Percentiles rank a stretch among this genome's conserved stretches.
Conservation (phyloP, 2,797 vertebrate species). For the Natrix natrix region DNA sequence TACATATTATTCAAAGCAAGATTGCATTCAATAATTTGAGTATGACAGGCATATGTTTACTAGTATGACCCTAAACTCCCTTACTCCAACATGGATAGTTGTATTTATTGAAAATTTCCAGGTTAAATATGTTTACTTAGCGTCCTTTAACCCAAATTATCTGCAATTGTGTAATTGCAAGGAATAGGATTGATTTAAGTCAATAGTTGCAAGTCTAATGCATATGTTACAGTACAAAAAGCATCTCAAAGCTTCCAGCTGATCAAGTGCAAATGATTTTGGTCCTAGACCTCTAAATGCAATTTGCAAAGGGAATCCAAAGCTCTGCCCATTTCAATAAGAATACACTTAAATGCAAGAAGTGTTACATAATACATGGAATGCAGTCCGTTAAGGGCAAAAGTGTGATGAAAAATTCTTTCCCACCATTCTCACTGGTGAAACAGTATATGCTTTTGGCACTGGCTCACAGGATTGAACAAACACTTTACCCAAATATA, state of each 20-base stretch:
- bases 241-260: slow-evolving; percentile 20
- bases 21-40: background rate
- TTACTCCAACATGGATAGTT: background rate
- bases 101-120: slow-evolving; percentile 10
- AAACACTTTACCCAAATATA: slow-evolving; percentile 20
- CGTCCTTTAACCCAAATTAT: background rate
- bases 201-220: background rate
- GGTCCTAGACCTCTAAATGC: slow-evolving; percentile 28
- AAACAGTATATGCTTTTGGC: slow-evolving; percentile 48
- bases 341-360: slow-evolving; percentile 2
- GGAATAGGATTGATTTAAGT: background rate
- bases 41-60: background rate
- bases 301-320: slow-evolving; percentile 29
- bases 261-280: slow-evolving; percentile 42
- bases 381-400: slow-evolving; percentile 19
- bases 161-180: slow-evolving; percentile 1
- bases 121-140: background rate
- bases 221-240: background rate
- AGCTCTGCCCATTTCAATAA: slow-evolving; percentile 68
- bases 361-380: slow-evolving; percentile 46
- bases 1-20: background rate
- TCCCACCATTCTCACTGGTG: slow-evolving; percentile 48
- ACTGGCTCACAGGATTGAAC: background rate
- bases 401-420: slow-evolving; percentile 35
- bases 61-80: background rate